Percentiles rank a stretch among this genome's conserved stretches.
Conservation (phyloP, 2,797 vertebrate species). For the Microhierax caerulescens region DNA sequence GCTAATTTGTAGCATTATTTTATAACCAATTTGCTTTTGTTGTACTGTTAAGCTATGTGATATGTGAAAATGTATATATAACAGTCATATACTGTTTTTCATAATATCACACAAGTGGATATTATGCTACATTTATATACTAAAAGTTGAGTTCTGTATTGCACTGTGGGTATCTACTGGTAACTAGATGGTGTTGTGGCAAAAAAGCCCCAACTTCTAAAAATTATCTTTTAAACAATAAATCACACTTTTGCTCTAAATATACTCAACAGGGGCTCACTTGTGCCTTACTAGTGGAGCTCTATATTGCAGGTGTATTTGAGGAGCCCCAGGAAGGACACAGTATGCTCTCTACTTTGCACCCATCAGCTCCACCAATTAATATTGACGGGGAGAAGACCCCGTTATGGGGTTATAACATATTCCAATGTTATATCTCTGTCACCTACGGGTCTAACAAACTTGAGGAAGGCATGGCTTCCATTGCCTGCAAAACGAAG, state of each 20-base stretch:
- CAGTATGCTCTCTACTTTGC: not conserved
- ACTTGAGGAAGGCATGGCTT: not conserved
- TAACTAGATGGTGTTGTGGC: not conserved
- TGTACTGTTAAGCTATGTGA: conserved; percentile 14
- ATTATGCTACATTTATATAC: not conserved
- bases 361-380: not conserved
- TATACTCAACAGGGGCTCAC: not conserved
- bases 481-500: not conserved
- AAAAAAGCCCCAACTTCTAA: not conserved
- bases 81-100: not conserved
- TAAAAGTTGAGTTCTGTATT: not conserved
- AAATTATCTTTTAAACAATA: not conserved
- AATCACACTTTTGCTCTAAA: not conserved
- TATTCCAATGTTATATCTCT: not conserved
- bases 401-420: too few relatives aligned
- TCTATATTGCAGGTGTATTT: not conserved
- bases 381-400: not conserved
- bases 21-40: not conserved
- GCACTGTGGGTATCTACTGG: not conserved
- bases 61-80: not conserved
- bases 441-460: not conserved
- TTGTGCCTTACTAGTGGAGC: not conserved
- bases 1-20: not conserved
- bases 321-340: not conserved
- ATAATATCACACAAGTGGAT: not conserved